Evolutionary conservation across 1,140 invertebrate species (phyloP).

Genomic region (Cryptotermes secundus): DNA sequence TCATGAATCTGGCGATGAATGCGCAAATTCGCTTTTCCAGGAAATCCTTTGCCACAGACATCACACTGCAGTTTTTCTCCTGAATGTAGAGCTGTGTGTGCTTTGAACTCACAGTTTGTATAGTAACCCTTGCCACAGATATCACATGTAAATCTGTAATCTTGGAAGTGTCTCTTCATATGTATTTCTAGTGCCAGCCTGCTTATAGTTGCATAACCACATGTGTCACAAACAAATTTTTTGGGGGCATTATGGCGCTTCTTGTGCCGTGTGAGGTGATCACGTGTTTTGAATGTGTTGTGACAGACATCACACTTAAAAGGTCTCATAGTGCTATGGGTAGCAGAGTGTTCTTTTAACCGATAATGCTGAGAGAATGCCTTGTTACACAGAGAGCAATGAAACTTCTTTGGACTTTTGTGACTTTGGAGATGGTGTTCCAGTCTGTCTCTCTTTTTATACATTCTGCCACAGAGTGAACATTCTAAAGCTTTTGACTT

Average conservation of each 20-base stretch:
- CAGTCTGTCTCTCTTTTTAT: not conserved
- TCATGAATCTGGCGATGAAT: constrained; percentile 28
- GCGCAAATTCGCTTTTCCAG: not conserved
- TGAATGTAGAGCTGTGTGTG: constrained; percentile 38
- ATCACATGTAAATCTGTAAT: constrained; percentile 16
- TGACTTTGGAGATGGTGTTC: not conserved
- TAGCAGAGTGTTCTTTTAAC: constrained; percentile 46
- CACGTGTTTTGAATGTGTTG: constrained; percentile 61
- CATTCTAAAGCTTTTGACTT: not conserved
- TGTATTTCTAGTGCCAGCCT: not conserved
- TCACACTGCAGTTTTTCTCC: constrained; percentile 37
- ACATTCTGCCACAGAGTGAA: constrained; percentile 2
- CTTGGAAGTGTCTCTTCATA: constrained; percentile 18
- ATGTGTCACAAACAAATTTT: constrained; percentile 9
- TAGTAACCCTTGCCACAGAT: constrained; percentile 38
- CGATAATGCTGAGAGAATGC: constrained; percentile 47
- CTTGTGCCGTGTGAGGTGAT: constrained; percentile 16
- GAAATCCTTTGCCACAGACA: constrained; percentile 32
- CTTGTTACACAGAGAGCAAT: constrained; percentile 61
- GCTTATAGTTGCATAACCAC: constrained; percentile 19
- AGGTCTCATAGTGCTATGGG: constrained; percentile 55
- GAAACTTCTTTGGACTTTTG: constrained; percentile 41
- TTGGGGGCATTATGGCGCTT: not conserved
- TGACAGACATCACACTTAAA: constrained; percentile 65
- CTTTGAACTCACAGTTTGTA: constrained; percentile 37